Evolutionary conservation across 2,113 vertebrate species (phyloP).

Genomic region (cat (Felis catus)): F.catus_Fca126_mat1.0 CM031426.1:6759501-6760000

Average conservation of each 20-base stretch:
- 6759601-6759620: not conserved
- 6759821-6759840: not conserved
- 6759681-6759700: not conserved
- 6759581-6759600: slow-evolving; percentile 3
- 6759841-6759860: not conserved
- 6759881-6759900: not conserved
- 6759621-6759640: not conserved
- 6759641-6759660: not conserved
- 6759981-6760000: no score
- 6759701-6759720: no score
- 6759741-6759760: not conserved
- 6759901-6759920: not conserved
- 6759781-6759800: not conserved
- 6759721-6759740: not conserved
- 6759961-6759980: not conserved
- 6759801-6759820: no score
- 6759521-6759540: not conserved
- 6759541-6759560: not conserved
- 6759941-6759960: no score
- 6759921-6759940: not conserved
- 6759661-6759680: not conserved
- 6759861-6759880: not conserved
- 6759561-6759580: not conserved
- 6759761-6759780: not conserved
- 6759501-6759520: not conserved